Evolutionary conservation across 2,113 vertebrate genomes (phyloP), one percentile per base, ranked within the genome.

Genomic region (Scytalopus superciliaris): DNA sequence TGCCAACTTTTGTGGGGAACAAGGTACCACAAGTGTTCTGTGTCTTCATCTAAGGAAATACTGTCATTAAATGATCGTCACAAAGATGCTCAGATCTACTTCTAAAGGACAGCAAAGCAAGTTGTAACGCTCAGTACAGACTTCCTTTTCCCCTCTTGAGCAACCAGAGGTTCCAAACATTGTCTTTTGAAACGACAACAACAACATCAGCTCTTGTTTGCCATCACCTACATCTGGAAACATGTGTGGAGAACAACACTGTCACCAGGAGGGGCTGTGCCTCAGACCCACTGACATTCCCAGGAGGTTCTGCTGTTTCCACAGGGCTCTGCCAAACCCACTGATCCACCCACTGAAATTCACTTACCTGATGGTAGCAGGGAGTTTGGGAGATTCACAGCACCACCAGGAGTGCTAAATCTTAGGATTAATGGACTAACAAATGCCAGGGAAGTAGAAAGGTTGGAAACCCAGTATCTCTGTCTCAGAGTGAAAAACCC

Each of bases 381-480:
- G 40, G 37, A 87, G 19, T 39, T 88, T 55, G 62, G 47, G 49
- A 78, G 37, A 89, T 78, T 78, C 87, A 80, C 55, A 84, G 66
- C n/a, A 56, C 40, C 40, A 37, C 37, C 45, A 27, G 40, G 60
- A 64, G 22, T 73, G 47, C 49, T 78, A 78, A 84, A 37, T 47
- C 72, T 76, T 45, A 75, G 37, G 74, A 92, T 77, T 89, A 84
- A 84, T 60, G 44, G 64, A 78, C 31, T 49, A 79, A 89, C 28
- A 82, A 89, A 66, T 75, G 73, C 35, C 44, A 64, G 64, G 64
- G 56, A 94, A 84, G 35, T 52, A 75, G 84, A 49, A 84, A 78
- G 62, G 91, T 3, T 89, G 69, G 53, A 95, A 96, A 89, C 19
- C 35, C 60, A 59, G 72, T 70, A 57, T 70, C 75, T 70, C 39